Percentiles rank a stretch among this genome's conserved stretches.
Conservation (phyloP, 2,113 vertebrate species). For the Macrotus californicus region DNA sequence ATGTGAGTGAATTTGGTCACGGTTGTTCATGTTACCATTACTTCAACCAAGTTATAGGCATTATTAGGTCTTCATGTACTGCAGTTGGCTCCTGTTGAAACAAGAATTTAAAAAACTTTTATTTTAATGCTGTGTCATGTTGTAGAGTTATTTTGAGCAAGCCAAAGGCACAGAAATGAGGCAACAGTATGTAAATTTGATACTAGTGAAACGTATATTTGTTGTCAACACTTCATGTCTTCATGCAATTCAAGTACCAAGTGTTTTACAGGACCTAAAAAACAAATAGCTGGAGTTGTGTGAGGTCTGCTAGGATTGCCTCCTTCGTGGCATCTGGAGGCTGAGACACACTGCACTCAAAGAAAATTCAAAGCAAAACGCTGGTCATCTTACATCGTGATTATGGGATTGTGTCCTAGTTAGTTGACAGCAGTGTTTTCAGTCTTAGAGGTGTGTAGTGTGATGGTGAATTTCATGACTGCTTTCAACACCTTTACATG, state of each 20-base stretch:
- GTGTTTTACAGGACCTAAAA: neutral
- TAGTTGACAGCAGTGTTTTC: neutral
- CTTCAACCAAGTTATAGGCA: neutral
- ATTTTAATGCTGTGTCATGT: neutral
- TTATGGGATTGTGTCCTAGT: neutral
- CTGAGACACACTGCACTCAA: neutral
- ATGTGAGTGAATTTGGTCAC: neutral
- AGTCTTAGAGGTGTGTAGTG: neutral
- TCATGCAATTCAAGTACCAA: neutral
- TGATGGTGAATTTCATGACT: neutral
- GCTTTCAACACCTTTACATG: neutral
- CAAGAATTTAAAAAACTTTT: neutral
- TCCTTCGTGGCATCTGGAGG: neutral
- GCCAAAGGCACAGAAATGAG: neutral
- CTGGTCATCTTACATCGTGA: neutral
- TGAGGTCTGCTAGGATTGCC: neutral
- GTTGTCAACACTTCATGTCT: neutral
- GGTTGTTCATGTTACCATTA: neutral
- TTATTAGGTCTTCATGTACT: neutral
- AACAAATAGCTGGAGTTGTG: neutral
- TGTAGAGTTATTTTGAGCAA: neutral
- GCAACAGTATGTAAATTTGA: neutral
- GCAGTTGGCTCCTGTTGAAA: neutral
- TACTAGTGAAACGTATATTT: neutral
- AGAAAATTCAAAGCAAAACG: neutral